Base-by-base conservation (phyloP, 2,888 invertebrate genomes). In the Drosophila anomalata region DNA sequence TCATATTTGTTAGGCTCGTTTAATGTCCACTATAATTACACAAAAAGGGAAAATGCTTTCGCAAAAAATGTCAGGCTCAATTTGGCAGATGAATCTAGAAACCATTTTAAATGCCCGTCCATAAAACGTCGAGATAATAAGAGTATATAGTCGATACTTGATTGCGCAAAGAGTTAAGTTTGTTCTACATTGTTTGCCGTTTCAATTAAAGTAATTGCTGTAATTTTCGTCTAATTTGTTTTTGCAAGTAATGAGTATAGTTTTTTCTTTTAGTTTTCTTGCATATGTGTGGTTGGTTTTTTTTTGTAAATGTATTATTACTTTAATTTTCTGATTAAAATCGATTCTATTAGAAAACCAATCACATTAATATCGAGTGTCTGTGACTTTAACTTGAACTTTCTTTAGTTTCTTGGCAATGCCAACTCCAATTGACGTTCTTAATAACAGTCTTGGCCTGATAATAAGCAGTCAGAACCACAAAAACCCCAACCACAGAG, bases 401-500 rank as follows among this genome's bases (percentile, higher is more conserved):
- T 26, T 11, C 51, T 11, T 36, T 42, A 22, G n/a, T 5, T 17
- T 33, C 22, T 46, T 36, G 33, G 17, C 73, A 70, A 67, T 76
- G 56, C 66, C 70, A 62, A 65, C 58, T 61, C 77, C 76, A 80
- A 80, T 80, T 87, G 88, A 80, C 69, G 79, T 76, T 69, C 82
- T 87, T 66, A 39, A 67, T 58, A 52, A 59, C 69, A 87, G 86
- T 68, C 86, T 63, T 73, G 73, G 58, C 59, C 73, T 75, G 87
- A 73, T 80, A 78, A 85, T 82, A 77, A 70, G 68, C 39, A 69
- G 73, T 55, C 59, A 71, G 60, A 20, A 66, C 65, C 69, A 50
- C 66, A 54, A 22, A 26, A 41, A 54, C 50, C 24, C 50, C 62
- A 44, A 57, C 58, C 20, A 17, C 42, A 44, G 42, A 47, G 53